Percentiles rank a stretch among this genome's conserved stretches.
phyloP scores from a whole-genome alignment of 2,113 vertebrate genomes.

The Burhinus bistriatus region DNA sequence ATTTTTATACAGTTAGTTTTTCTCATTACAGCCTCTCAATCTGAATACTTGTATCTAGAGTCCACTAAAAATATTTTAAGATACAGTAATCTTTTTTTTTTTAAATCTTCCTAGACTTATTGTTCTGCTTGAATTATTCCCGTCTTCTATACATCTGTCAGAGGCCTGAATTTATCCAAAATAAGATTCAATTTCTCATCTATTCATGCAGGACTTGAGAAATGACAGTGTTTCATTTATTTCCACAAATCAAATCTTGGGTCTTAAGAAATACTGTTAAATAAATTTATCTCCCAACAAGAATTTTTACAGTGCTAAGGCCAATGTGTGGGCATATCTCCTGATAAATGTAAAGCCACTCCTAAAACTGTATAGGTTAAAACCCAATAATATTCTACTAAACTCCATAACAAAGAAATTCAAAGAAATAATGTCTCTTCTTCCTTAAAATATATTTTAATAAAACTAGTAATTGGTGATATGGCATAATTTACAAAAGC shows the following conservation, averaged over 20 bases:
- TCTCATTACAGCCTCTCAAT: neutral
- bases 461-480: neutral
- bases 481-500: neutral
- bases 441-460: neutral
- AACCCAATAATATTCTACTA: neutral
- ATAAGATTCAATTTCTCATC: conserved; percentile 2
- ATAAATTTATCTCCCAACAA: neutral
- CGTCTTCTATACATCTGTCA: neutral
- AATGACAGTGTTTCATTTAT: neutral
- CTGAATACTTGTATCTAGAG: neutral
- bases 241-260: neutral
- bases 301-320: neutral
- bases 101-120: neutral
- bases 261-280: neutral
- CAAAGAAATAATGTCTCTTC: neutral
- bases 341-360: neutral
- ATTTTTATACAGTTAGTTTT: neutral
- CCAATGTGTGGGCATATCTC: neutral
- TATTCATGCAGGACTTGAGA: neutral
- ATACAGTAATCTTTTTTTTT: neutral
- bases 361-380: neutral
- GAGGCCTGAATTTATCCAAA: neutral
- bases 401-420: neutral
- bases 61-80: neutral
- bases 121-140: neutral